Conservation (phyloP, 2,797 vertebrate species). For the Kryptopterus vitreolus region DNA sequence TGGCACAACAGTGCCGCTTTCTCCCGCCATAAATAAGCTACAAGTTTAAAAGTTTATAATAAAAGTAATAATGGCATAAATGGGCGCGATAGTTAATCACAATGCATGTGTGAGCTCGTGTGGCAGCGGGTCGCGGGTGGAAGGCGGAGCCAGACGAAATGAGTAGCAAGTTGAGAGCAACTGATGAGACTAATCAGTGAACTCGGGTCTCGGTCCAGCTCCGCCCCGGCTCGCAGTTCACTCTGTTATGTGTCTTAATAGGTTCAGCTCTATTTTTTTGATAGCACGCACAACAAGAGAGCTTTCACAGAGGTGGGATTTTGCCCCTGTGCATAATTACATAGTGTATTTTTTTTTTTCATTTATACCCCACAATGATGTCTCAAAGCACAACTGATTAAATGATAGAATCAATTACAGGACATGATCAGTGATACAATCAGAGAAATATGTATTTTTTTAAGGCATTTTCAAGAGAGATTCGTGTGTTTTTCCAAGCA, state of each 20-base stretch:
- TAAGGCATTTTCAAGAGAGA: background rate
- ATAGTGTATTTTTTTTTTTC: background rate
- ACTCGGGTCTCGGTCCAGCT: too few species aligned
- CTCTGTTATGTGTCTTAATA: too few species aligned
- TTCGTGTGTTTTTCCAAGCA: background rate
- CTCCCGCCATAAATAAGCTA: background rate
- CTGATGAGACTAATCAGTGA: too few species aligned
- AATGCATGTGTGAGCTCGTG: background rate
- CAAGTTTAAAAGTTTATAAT: background rate
- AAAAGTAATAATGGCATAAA: slow-evolving; percentile 13
- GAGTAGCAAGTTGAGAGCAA: too few species aligned
- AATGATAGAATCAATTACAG: background rate
- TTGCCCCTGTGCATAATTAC: too few species aligned
- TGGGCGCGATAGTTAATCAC: background rate
- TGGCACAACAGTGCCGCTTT: too few species aligned
- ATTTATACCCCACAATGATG: background rate
- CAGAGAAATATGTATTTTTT: background rate
- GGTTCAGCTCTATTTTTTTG: too few species aligned
- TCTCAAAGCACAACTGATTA: background rate
- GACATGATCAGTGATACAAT: background rate
- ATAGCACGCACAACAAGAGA: too few species aligned
- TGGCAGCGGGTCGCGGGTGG: too few species aligned
- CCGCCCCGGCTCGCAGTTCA: too few species aligned
- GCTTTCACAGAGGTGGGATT: too few species aligned
- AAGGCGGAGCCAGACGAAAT: too few species aligned